A percentile compares a stretch with the other conserved stretches of the same genome.
These are phyloP conservation scores for Entomobrya multifasciata DNA, from an alignment of 2,888 invertebrate species.

Conservation along the genomic window DNA sequence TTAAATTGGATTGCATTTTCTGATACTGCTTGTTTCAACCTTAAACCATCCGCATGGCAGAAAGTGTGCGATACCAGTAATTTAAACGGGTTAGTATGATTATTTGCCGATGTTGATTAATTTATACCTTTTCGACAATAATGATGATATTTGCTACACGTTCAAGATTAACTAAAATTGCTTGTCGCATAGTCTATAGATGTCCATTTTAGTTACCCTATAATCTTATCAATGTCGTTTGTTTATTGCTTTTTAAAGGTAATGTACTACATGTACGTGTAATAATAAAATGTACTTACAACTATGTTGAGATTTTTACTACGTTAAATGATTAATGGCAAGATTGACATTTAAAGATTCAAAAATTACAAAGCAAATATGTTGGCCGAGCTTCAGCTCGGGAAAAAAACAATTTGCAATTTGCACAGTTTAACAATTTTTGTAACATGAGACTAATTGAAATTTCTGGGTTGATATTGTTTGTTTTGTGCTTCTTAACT, in stretches of 20 bases:
- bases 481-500: not conserved
- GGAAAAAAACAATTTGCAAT: not conserved
- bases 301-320: not conserved
- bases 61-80: slow-evolving; percentile 22
- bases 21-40: slow-evolving; percentile 24
- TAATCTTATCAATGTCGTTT: slow-evolving; percentile 41
- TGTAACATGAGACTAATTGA: not conserved
- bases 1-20: slow-evolving; percentile 28
- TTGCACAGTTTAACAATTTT: not conserved
- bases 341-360: too few relatives aligned
- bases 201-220: slow-evolving; percentile 21
- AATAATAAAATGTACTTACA: not conserved
- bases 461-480: not conserved
- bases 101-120: too few relatives aligned
- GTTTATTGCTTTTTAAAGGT: slow-evolving; percentile 1
- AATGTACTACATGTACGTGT: not conserved
- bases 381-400: too few relatives aligned
- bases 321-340: slow-evolving; percentile 20
- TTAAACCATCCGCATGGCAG: too few relatives aligned
- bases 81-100: slow-evolving; percentile 21
- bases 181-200: slow-evolving; percentile 33
- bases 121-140: not conserved
- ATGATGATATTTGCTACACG: not conserved
- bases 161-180: not conserved
- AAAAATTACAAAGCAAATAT: too few relatives aligned